A percentile compares a stretch with the other conserved stretches of the same genome.
These are phyloP conservation scores for Mustela lutreola DNA, from an alignment of 2,113 vertebrate genomes.

Conservation along the genomic window DNA sequence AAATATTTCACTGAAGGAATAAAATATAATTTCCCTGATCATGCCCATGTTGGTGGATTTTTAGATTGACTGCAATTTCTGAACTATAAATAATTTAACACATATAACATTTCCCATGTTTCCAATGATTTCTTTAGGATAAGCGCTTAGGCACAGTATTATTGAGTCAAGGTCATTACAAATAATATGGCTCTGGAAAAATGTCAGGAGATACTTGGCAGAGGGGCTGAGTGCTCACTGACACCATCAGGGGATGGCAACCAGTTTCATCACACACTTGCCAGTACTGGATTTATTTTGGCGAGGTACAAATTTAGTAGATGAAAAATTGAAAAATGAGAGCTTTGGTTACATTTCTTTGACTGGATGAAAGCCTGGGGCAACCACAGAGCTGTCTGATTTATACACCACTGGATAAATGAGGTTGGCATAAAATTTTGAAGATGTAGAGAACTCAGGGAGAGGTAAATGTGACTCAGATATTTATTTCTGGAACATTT, in stretches of 20 bases:
- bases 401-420: not conserved
- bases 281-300: not conserved
- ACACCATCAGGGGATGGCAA: not conserved
- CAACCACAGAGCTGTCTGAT: not conserved
- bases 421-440: not conserved
- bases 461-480: not conserved
- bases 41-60: not conserved
- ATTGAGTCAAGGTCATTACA: not conserved
- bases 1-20: not conserved
- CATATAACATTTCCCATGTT: not conserved
- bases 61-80: not conserved
- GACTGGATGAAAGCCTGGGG: not conserved
- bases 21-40: not conserved
- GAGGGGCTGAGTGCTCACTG: not conserved
- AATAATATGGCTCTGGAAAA: not conserved
- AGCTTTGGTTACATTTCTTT: conserved; percentile 34
- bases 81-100: not conserved
- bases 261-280: not conserved
- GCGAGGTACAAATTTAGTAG: conserved; percentile 15
- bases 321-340: conserved; percentile 14
- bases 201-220: not conserved
- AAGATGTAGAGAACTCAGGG: not conserved
- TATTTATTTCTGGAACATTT: conserved; percentile 1
- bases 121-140: not conserved
- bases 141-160: not conserved